Base-by-base conservation (phyloP, 1,140 invertebrate species). In the Coptotermes formosanus region DNA sequence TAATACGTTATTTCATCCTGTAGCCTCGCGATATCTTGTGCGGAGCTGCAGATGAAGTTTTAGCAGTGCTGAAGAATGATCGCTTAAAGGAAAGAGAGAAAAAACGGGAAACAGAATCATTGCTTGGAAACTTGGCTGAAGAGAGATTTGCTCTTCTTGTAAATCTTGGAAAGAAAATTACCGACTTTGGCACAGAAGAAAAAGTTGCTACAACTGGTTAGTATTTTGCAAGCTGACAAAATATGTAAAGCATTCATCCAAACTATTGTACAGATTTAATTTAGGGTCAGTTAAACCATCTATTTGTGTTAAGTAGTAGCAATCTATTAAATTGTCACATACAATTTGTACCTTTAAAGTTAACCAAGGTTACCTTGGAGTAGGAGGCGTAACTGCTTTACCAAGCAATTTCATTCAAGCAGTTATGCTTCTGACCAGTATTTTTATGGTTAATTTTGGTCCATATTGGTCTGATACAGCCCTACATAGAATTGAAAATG, bases 101-200 rank as follows among this genome's bases (percentile, higher is more conserved):
- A 89, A 99, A 99, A 90, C 95, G 94, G 85, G 98, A 99, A 91
- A 96, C 97, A 7, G 98, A 99, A 92, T 91, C 93, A 64, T 91
- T 99, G 43, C 91, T 99, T 7, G 98, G 98, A 55, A 93, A 94
- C 7, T 93, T 99, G 64, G 94, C 97, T 0, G 98, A 99, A 89
- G 99, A 99, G 91, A 92, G 97, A 89, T 99, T 98, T 93, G 97
- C 98, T 9, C 90, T 99, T 25, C 92, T 99, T 4, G 97, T 99
- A 0, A 99, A 99, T 93, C 93, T 99, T 21, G 97, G 97, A 0
- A 99, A 99, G 90, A 99, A 99, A 91, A 99, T 99, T 45, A 99
- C 98, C 64, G 99, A 99, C 92, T 99, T 99, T 94, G 96, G 97
- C 69, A 95, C 93, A 87, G 96, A 97, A 88, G 96, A 97, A 82